Conservation (phyloP, 92 coral and sea anemone genomes). For the Plumapathes pennacea region DNA sequence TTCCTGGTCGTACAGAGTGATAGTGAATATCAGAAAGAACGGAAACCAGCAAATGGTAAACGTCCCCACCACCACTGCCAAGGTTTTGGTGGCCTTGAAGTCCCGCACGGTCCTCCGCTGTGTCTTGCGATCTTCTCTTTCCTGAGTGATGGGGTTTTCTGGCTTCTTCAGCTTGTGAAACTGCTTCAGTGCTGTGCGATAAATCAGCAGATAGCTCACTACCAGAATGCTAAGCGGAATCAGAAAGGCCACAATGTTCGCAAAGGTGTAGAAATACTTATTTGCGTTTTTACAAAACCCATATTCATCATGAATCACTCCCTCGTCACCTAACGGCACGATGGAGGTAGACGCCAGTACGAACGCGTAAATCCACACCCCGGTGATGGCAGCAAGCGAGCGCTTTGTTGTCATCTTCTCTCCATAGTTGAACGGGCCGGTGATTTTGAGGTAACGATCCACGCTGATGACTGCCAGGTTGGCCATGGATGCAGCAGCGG, state of each 20-base stretch:
- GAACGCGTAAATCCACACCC: slow-evolving; percentile 79
- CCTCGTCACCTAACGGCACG: slow-evolving; percentile 52
- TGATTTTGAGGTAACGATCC: slow-evolving; percentile 91
- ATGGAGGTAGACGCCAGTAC: slow-evolving; percentile 66
- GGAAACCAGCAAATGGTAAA: slow-evolving; percentile 97
- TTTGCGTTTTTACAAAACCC: slow-evolving; percentile 54
- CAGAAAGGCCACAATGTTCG: slow-evolving; percentile 83
- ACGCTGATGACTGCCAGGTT: slow-evolving; percentile 88
- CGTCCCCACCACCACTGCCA: slow-evolving; percentile 85
- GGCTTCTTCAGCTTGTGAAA: slow-evolving; percentile 76
- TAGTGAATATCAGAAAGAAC: slow-evolving; percentile 79
- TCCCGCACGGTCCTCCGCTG: slow-evolving; percentile 66
- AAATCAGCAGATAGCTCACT: slow-evolving; percentile 73
- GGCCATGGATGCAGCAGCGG: slow-evolving; percentile 92
- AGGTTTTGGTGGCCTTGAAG: slow-evolving; percentile 93
- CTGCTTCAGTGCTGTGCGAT: slow-evolving; percentile 78
- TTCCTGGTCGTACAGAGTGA: slow-evolving; percentile 41
- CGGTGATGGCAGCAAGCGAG: slow-evolving; percentile 61
- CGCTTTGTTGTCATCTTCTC: slow-evolving; percentile 70
- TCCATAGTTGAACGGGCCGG: slow-evolving; percentile 88
- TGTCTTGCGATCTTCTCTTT: slow-evolving; percentile 47
- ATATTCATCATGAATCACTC: not conserved
- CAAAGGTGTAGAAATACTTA: slow-evolving; percentile 83
- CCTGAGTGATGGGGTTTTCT: slow-evolving; percentile 16
- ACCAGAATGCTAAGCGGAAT: slow-evolving; percentile 70